Evolutionary conservation across 2,888 invertebrate species (phyloP), one percentile per base, ranked within the genome.

Genomic region (Rhamnusium bicolor): DNA sequence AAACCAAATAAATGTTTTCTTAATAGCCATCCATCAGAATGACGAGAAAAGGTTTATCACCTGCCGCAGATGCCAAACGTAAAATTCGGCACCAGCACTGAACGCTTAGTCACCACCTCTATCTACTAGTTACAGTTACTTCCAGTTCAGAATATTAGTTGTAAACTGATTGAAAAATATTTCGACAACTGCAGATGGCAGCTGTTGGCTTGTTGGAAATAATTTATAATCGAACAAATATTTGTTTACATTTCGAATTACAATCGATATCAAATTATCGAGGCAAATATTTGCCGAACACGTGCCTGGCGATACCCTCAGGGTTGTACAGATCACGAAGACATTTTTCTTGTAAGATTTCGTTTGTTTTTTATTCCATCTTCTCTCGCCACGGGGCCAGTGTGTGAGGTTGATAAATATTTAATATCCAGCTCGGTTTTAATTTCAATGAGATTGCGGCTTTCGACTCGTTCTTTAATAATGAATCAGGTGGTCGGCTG

Each of bases 41-140:
- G 71, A 74, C 68, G 53, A 69, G 65, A 71, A 46, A 16, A 58
- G n/a, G 56, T 51, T 18, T 65, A 66, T 73, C 75, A 75, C 75
- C 75, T 75, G 75, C 71, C 75, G 75, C 75, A 75, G 75, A 75
- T 75, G 75, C 73, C 74, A 56, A 46, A 75, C 71, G 69, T 69
- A 69, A 72, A 72, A 69, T 60, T 60, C 60, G 62, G 62, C 67
- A 62, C 67, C 40, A 58, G 67, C 67, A 46, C 65, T 60, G 69
- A 56, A 32, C 53, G 65, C 69, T 62, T 24, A 54, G 12, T 18
- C 54, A 19, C 21, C 54, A 19, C 21, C 40, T 40, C 40, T n/a
- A 40, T 40, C 40, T n/a, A 40, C 40, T 40, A 40, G 40, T 40
- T 40, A 32, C 32, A 40, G 40, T 40, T 40, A 40, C 40, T 40